These are phyloP conservation scores for Orgyia antiqua DNA, from an alignment of 2,888 invertebrate species.

Conservation along the genomic window DNA sequence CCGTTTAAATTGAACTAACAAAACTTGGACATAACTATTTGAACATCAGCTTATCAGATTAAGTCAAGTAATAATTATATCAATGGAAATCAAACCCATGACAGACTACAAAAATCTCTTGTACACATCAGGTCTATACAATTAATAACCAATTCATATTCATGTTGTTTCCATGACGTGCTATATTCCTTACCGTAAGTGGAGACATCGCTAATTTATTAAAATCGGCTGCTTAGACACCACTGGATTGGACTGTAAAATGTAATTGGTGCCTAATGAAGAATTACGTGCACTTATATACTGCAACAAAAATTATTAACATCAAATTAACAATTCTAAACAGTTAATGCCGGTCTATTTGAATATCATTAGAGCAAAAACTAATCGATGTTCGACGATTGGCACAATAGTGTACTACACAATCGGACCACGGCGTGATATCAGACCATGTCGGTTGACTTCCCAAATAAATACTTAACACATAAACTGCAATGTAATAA, in stretches of 20 bases:
- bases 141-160: too few relatives aligned
- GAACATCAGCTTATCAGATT: too few relatives aligned
- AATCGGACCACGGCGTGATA: constrained; percentile 23
- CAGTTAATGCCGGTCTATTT: constrained; percentile 58
- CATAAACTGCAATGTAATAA: too few relatives aligned
- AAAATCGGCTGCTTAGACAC: constrained; percentile 36
- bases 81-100: too few relatives aligned
- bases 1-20: too few relatives aligned
- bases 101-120: too few relatives aligned
- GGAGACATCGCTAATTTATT: constrained; percentile 52
- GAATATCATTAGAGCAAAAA: constrained; percentile 65
- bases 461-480: too few relatives aligned
- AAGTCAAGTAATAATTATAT: too few relatives aligned
- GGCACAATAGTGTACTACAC: constrained; percentile 22
- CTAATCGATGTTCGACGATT: constrained; percentile 25
- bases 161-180: too few relatives aligned
- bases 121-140: too few relatives aligned
- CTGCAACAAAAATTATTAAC: constrained; percentile 64
- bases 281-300: constrained; percentile 66
- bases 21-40: too few relatives aligned
- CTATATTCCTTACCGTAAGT: constrained; percentile 54
- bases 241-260: constrained; percentile 44
- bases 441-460: constrained; percentile 21
- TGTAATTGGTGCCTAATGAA: constrained; percentile 47
- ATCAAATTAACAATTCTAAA: constrained; percentile 70